Conservation (phyloP, 2,113 vertebrate genomes). For the Epinephelus lanceolatus region DNA sequence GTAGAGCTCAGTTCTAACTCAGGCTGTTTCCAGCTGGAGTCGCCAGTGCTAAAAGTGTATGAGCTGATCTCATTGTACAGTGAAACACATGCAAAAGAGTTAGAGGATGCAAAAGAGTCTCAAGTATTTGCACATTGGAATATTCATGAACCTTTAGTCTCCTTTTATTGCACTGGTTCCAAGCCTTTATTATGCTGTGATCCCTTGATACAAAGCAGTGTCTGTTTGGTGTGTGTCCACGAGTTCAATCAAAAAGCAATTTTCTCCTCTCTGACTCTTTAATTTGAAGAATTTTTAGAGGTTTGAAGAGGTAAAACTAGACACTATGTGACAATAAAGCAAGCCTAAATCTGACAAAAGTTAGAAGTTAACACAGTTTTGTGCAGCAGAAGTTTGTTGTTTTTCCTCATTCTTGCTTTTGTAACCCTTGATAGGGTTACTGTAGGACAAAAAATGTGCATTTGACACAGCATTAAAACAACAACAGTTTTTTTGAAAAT, state of each 20-base stretch:
- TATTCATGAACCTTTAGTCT: neutral
- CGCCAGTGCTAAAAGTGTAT: slow-evolving; percentile 24
- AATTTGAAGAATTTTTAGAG: neutral
- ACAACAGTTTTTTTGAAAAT: neutral
- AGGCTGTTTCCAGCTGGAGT: slow-evolving; percentile 11
- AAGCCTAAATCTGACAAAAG: neutral
- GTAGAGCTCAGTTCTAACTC: slow-evolving; percentile 11
- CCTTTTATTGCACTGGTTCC: neutral
- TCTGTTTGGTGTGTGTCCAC: neutral
- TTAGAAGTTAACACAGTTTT: neutral
- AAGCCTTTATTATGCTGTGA: neutral
- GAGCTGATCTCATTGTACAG: slow-evolving; percentile 26
- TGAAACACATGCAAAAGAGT: slow-evolving; percentile 22
- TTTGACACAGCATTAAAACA: neutral
- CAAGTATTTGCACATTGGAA: neutral
- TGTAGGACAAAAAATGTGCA: neutral
- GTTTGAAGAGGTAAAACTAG: neutral
- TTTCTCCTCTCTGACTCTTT: neutral
- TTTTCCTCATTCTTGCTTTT: neutral
- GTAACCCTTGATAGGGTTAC: neutral
- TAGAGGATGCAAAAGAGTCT: slow-evolving; percentile 24
- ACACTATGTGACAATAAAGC: neutral
- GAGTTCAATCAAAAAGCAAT: slow-evolving; percentile 6
- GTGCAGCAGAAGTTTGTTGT: fast-evolving
- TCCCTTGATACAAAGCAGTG: neutral